Conservation (phyloP, 2,888 invertebrate genomes). For the Sinohyriopsis cumingii region DNA sequence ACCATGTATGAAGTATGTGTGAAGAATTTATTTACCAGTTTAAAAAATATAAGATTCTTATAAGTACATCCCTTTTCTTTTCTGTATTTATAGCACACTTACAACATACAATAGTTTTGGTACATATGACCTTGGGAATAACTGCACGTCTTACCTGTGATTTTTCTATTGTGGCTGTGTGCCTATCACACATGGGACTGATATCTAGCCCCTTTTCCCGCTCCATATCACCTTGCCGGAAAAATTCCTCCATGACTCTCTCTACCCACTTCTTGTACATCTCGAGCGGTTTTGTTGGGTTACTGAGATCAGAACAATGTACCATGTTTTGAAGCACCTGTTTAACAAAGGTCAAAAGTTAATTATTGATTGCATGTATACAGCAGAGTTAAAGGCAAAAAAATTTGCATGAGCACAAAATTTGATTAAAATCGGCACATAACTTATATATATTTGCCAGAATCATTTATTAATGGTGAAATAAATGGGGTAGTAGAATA, state of each 20-base stretch:
- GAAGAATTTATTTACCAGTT: no score
- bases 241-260: conserved; percentile 98
- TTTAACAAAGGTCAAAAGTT: conserved; percentile 9
- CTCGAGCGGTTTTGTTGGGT: conserved; percentile 91
- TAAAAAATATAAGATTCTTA: no score
- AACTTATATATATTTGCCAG: no score
- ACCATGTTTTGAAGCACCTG: conserved; percentile 98
- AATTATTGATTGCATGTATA: neutral
- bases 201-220: conserved; percentile 96
- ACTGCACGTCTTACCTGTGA: conserved; percentile 80
- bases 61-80: no score
- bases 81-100: no score
- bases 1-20: no score
- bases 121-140: no score
- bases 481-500: no score
- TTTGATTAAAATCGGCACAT: no score
- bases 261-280: conserved; percentile 96
- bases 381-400: neutral
- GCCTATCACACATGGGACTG: conserved; percentile 99
- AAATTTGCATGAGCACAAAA: no score
- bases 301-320: conserved; percentile 98
- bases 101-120: no score
- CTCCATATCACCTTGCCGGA: conserved; percentile 97
- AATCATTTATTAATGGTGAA: no score
- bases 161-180: conserved; percentile 97